Evolutionary conservation across 2,113 vertebrate genomes (phyloP), one percentile per base, ranked within the genome.

Genomic region (Brienomyrus brachyistius): DNA sequence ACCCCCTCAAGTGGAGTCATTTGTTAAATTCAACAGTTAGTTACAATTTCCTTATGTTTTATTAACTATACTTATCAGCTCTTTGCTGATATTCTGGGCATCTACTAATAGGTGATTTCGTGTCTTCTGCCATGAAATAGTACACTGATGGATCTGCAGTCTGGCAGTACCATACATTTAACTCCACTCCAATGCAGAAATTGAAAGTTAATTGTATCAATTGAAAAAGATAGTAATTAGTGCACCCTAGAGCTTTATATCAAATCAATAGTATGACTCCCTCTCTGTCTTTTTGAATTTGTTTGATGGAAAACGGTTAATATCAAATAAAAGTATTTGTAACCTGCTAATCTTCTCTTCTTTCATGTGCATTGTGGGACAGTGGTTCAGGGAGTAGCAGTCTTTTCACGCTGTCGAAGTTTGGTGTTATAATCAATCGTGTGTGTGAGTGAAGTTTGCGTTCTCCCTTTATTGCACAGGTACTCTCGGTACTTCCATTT

Each of bases 21-120:
- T 80, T n/a, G 40, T 90, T 88, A 89, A 74, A 89, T 87, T 40
- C 77, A 86, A 66, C 84, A 89, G 82, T 87, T 51, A 19, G 50
- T 87, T 87, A 83, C 89, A 17, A 87, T 85, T 77, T 91, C 52
- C 88, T 89, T 5, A 91, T 90, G 91, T 93, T 93, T 92, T 93
- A 93, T 93, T 93, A 91, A 93, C 90, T 77, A 31, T 31, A 31
- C 31, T 31, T 31, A 31, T 31, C 31, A 31, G 1, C 31, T 31
- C 31, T 31, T 31, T 31, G 31, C 31, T 21, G 90, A 87, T 52
- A 47, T 8, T 27, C 45, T 27, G 17, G 52, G 66, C 62, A 66
- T 70, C 7, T 66, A 74, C 47, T 88, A 88, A 88, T 88, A 23
- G 62, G 47, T 51, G 48, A 27, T 45, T 77, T 70, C 0, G 23